phyloP scores from a whole-genome alignment of 2,113 vertebrate genomes.

The Lampris megalopsis region DNA sequence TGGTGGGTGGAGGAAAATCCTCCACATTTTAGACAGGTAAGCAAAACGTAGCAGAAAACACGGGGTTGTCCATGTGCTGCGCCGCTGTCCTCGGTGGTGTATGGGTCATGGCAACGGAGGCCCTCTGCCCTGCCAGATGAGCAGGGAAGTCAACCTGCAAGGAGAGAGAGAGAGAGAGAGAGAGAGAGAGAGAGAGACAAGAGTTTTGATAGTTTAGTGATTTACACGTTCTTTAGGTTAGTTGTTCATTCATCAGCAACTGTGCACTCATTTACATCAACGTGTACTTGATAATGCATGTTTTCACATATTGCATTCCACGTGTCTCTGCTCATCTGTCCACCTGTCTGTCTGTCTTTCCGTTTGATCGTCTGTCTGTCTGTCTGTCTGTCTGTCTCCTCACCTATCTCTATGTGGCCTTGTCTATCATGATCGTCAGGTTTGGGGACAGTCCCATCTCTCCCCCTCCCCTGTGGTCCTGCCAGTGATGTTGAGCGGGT shows the following conservation, averaged over 20 bases:
- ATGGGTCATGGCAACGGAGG: constrained; percentile 55
- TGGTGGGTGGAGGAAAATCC: constrained; percentile 21
- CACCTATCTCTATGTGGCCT: neutral
- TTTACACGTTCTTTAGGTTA: too few relatives aligned
- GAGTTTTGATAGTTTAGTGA: too few relatives aligned
- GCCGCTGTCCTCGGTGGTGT: constrained; percentile 58
- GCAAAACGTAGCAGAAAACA: constrained; percentile 45
- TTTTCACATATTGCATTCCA: too few relatives aligned
- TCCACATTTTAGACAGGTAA: constrained; percentile 29
- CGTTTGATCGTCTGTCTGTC: neutral
- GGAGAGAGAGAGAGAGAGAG: constrained; percentile 7
- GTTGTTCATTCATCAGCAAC: too few relatives aligned
- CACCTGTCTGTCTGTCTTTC: neutral
- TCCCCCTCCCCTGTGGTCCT: constrained; percentile 78
- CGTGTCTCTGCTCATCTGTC: neutral
- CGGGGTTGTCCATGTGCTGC: constrained; percentile 46
- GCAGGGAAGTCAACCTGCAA: constrained; percentile 50
- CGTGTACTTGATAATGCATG: too few relatives aligned
- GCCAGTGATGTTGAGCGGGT: constrained; percentile 94
- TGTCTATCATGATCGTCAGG: constrained; percentile 36
- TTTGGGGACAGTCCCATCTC: constrained; percentile 54
- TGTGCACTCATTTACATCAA: too few relatives aligned
- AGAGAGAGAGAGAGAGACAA: neutral
- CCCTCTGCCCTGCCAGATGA: constrained; percentile 56
- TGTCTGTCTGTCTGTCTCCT: neutral